Conservation (phyloP, 2,888 invertebrate species). For the Brachyptera risi region DNA sequence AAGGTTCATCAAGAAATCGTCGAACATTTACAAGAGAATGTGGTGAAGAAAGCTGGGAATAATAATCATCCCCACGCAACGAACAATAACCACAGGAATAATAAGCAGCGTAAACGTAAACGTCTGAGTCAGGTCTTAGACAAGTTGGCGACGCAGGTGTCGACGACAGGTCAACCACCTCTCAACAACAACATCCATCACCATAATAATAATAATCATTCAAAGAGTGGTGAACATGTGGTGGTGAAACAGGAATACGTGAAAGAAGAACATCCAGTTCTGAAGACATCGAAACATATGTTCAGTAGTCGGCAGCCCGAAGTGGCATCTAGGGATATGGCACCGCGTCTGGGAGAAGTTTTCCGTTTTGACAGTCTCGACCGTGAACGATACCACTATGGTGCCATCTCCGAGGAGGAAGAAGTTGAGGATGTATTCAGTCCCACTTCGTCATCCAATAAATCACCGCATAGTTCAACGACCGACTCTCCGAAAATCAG, state of each 20-base stretch:
- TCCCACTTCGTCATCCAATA: slow-evolving; percentile 53
- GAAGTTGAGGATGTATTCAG: slow-evolving; percentile 58
- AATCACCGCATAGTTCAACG: slow-evolving; percentile 52
- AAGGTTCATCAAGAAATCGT: slow-evolving; percentile 9
- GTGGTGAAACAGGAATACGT: slow-evolving; percentile 17
- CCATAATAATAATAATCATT: slow-evolving; percentile 44
- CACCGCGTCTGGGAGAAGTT: slow-evolving; percentile 44
- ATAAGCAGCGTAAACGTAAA: slow-evolving; percentile 70
- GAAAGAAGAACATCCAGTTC: slow-evolving; percentile 26
- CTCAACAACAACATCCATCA: slow-evolving; percentile 50
- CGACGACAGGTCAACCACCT: slow-evolving; percentile 34
- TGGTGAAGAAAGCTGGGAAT: slow-evolving; percentile 43
- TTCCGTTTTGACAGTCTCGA: slow-evolving; percentile 51
- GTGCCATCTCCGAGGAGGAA: slow-evolving; percentile 45
- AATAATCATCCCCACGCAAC: slow-evolving; percentile 59
- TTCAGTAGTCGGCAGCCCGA: slow-evolving; percentile 32
- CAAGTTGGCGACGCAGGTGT: slow-evolving; percentile 55
- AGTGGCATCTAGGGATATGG: slow-evolving; percentile 30
- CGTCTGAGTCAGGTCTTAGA: slow-evolving; percentile 76
- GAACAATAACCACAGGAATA: slow-evolving; percentile 47
- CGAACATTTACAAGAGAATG: slow-evolving; percentile 21
- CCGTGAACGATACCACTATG: slow-evolving; percentile 40
- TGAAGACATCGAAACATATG: slow-evolving; percentile 43
- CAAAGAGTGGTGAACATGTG: slow-evolving; percentile 34
- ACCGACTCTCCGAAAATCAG: slow-evolving; percentile 52